phyloP scores from a whole-genome alignment of 2,797 vertebrate species.

The Selene dorsalis region DNA sequence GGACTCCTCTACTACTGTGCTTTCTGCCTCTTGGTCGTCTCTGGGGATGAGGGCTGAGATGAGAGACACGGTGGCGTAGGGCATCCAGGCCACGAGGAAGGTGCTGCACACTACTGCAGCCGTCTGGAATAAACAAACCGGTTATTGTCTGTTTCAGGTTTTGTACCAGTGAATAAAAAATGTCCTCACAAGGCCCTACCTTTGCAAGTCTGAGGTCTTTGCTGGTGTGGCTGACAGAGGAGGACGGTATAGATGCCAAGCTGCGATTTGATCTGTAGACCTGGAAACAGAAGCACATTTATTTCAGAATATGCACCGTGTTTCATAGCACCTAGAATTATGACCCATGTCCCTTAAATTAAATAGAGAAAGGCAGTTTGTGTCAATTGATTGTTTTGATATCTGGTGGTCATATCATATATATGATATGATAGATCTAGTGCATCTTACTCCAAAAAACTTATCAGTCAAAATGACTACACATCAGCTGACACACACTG shows the following conservation, averaged over 20 bases:
- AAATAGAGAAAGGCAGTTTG: neutral
- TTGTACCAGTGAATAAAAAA: neutral
- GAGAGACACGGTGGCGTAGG: constrained; percentile 72
- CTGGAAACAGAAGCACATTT: constrained; percentile 45
- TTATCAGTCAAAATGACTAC: too few relatives aligned
- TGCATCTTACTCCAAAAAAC: too few relatives aligned
- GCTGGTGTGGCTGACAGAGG: constrained; percentile 59
- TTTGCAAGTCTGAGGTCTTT: constrained; percentile 74
- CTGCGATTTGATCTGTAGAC: constrained; percentile 64
- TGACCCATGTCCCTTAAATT: neutral
- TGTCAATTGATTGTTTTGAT: neutral
- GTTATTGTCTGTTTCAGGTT: neutral
- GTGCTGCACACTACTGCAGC: constrained; percentile 72
- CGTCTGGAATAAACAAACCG: constrained; percentile 50
- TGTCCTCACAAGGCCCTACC: constrained; percentile 40
- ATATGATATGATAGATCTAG: too few relatives aligned
- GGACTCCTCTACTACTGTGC: constrained; percentile 3
- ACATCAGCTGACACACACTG: neutral
- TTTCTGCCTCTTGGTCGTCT: constrained; percentile 41
- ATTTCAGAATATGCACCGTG: neutral
- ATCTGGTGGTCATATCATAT: too few relatives aligned
- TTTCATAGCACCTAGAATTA: neutral
- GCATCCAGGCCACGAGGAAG: constrained; percentile 77
- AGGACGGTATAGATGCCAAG: constrained; percentile 70
- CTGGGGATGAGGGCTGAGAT: constrained; percentile 64